Percentiles rank a stretch among this genome's conserved stretches.
phyloP scores from a whole-genome alignment of 2,113 vertebrate species.

The Micromys minutus region DNA sequence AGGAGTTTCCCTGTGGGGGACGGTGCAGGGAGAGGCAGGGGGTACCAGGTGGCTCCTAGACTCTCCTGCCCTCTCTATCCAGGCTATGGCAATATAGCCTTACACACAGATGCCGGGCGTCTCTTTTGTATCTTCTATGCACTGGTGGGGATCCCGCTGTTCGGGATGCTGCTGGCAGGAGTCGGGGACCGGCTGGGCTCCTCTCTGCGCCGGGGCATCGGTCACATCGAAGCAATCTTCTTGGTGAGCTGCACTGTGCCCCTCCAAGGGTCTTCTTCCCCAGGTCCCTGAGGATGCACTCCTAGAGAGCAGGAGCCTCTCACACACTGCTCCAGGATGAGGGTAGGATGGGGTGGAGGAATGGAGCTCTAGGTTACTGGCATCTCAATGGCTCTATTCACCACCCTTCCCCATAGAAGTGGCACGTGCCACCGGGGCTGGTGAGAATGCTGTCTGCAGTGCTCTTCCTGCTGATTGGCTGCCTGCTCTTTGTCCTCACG shows the following conservation, averaged over 20 bases:
- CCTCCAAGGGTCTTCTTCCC: neutral
- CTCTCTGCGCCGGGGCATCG: slow-evolving; percentile 89
- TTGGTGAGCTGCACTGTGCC: slow-evolving; percentile 86
- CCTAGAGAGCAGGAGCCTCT: neutral
- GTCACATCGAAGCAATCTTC: slow-evolving; percentile 92
- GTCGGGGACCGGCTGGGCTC: slow-evolving; percentile 94
- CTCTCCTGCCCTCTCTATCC: slow-evolving; percentile 18
- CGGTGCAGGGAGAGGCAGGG: slow-evolving; percentile 17
- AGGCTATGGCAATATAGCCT: slow-evolving; percentile 94
- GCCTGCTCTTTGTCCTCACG: slow-evolving; percentile 91
- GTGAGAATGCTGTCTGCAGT: slow-evolving; percentile 91
- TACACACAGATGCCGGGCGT: slow-evolving; percentile 88
- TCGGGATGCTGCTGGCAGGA: slow-evolving; percentile 93
- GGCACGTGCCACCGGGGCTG: slow-evolving; percentile 88
- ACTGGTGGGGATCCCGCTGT: slow-evolving; percentile 94
- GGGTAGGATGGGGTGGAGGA: neutral
- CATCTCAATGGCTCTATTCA: neutral
- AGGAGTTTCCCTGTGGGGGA: slow-evolving; percentile 31
- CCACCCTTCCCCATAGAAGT: slow-evolving; percentile 83
- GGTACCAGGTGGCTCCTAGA: neutral
- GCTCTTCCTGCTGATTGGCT: slow-evolving; percentile 93
- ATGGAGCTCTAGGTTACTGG: neutral
- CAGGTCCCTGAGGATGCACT: neutral
- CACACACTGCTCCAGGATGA: neutral
- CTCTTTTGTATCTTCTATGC: slow-evolving; percentile 95